Conservation (phyloP, 2,888 invertebrate genomes). For the Sthenelais limicola region DNA sequence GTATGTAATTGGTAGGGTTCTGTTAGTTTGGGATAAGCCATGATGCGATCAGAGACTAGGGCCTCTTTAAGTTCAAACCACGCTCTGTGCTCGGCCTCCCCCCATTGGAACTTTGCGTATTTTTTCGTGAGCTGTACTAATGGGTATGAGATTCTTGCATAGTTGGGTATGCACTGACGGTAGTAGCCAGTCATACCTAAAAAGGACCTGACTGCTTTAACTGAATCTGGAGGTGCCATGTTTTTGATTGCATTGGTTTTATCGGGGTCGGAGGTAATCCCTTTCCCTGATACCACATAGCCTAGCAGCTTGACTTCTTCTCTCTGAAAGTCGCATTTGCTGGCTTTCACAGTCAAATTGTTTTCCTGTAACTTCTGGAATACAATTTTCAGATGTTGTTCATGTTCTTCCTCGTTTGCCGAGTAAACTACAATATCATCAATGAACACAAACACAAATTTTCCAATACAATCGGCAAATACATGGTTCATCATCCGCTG, state of each 20-base stretch:
- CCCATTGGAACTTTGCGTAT: slow-evolving; percentile 1
- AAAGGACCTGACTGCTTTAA: slow-evolving; percentile 18
- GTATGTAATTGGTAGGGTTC: slow-evolving; percentile 31
- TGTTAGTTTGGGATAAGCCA: slow-evolving; percentile 20
- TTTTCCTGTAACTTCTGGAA: slow-evolving; percentile 6
- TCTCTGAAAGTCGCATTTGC: slow-evolving; percentile 12
- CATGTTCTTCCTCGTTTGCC: slow-evolving; percentile 1
- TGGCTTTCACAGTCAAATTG: slow-evolving; percentile 7
- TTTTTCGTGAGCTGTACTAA: slow-evolving; percentile 14
- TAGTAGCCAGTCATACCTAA: slow-evolving; percentile 44
- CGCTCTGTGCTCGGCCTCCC: background rate
- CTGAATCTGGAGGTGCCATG: slow-evolving; percentile 14
- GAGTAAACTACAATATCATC: slow-evolving; percentile 43
- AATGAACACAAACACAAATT: slow-evolving; percentile 37
- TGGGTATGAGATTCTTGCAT: slow-evolving; percentile 35
- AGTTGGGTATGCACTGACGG: slow-evolving; percentile 32
- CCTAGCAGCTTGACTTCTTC: slow-evolving; percentile 7
- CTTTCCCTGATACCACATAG: slow-evolving; percentile 26
- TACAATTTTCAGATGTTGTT: slow-evolving; percentile 4
- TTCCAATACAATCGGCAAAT: no score
- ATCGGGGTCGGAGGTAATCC: slow-evolving; percentile 37
- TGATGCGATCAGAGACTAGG: slow-evolving; percentile 6
- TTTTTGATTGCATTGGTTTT: slow-evolving; percentile 23
- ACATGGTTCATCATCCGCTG: no score
- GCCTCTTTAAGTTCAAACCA: slow-evolving; percentile 17